Conservation (phyloP, 2,888 invertebrate species). For the Hetaerina titia region DNA sequence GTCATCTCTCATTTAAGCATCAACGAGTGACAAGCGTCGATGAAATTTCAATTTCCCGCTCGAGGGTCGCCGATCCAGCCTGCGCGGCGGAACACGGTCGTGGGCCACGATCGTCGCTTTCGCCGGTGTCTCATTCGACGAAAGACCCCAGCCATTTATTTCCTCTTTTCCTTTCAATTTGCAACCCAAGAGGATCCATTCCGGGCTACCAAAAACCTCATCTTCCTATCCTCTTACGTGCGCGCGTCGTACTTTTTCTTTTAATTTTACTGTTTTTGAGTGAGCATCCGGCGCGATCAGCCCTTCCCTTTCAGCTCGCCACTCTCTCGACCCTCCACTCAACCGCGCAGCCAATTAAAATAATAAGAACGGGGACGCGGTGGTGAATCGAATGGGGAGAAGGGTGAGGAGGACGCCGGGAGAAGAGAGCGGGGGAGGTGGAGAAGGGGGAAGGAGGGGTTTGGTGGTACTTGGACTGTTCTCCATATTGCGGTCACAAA, state of each 20-base stretch:
- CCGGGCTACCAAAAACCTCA: no score
- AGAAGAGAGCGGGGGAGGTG: not conserved
- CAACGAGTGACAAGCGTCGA: no score
- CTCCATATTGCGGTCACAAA: no score
- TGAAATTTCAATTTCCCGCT: no score
- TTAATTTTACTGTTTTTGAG: not conserved
- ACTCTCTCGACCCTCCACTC: not conserved
- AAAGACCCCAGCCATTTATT: not conserved
- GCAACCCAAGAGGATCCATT: not conserved
- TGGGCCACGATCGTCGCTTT: not conserved
- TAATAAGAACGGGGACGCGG: not conserved
- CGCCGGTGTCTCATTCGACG: not conserved
- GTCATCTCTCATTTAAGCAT: no score
- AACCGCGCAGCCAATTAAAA: not conserved
- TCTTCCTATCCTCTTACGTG: not conserved
- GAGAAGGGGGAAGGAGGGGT: not conserved
- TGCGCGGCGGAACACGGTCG: not conserved
- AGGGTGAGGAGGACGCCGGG: not conserved
- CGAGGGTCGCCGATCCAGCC: not conserved
- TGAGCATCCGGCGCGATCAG: not conserved
- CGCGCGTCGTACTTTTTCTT: not conserved
- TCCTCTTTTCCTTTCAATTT: not conserved
- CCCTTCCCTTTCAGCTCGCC: not conserved
- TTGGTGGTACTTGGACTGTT: not conserved
- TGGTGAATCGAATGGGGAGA: not conserved